These are phyloP conservation scores for Chrysocyon brachyurus DNA, from an alignment of 2,797 vertebrate species.

Conservation along the genomic window DNA sequence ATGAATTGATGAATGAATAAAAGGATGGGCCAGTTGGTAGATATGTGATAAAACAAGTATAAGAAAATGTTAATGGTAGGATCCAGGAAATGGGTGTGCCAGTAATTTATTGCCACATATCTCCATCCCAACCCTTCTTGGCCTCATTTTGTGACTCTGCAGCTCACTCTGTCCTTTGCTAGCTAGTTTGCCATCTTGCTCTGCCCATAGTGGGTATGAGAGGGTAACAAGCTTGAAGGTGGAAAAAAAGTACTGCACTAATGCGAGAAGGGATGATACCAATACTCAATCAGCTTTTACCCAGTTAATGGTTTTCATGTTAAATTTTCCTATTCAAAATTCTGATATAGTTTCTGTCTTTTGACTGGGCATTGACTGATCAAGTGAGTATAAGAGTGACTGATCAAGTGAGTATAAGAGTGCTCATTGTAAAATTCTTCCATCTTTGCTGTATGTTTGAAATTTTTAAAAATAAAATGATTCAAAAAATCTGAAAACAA, in stretches of 20 bases:
- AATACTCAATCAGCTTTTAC: conserved; percentile 12
- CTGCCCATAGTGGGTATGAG: not conserved
- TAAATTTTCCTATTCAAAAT: conserved; percentile 15
- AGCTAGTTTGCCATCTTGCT: not conserved
- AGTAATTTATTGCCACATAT: not conserved
- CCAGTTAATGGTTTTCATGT: not conserved
- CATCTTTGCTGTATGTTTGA: not conserved
- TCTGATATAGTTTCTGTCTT: not conserved
- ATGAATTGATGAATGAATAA: not conserved
- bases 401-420: not conserved
- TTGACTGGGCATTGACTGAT: not conserved
- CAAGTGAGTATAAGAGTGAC: not conserved
- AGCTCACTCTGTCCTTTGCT: not conserved
- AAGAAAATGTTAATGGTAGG: not conserved
- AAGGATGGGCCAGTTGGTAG: not conserved
- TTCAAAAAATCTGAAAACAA: not conserved
- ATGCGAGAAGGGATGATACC: not conserved
- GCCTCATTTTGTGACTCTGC: not conserved
- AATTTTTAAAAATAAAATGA: not conserved
- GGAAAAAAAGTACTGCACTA: not conserved
- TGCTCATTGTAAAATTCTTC: conserved; percentile 16
- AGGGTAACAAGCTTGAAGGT: not conserved
- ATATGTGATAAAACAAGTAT: not conserved
- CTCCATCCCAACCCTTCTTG: not conserved
- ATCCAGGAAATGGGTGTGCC: not conserved